Evolutionary conservation across 2,113 vertebrate species (phyloP).

Genomic region (Varanus komodoensis): DNA sequence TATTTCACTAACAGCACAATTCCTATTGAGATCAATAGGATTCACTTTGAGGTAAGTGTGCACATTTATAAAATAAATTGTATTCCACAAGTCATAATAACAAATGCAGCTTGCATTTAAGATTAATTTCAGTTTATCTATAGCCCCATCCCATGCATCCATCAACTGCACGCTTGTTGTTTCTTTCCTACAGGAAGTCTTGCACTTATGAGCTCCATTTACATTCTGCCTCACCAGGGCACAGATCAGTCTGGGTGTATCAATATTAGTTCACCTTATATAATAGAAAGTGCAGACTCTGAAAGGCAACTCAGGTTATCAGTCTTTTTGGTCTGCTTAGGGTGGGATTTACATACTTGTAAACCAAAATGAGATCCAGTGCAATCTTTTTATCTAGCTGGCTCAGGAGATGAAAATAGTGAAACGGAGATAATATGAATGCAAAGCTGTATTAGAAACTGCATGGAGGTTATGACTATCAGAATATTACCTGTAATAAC

Average conservation of each 20-base stretch:
- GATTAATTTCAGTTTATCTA: not conserved
- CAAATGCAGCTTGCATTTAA: not conserved
- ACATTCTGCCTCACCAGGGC: not conserved
- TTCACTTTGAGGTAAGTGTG: not conserved
- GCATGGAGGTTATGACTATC: not conserved
- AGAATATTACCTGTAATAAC: not conserved
- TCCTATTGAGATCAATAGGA: not conserved
- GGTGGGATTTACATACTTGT: not conserved
- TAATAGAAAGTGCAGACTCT: not conserved
- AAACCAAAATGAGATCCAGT: not conserved
- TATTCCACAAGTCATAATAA: not conserved
- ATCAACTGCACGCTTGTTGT: not conserved
- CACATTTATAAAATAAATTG: not conserved
- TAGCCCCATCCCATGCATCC: not conserved
- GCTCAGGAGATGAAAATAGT: not conserved
- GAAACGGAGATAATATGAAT: not conserved
- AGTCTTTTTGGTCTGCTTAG: not conserved
- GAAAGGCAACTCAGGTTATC: not conserved
- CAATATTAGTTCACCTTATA: not conserved
- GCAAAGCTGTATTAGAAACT: not conserved
- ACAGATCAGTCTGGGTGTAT: not conserved
- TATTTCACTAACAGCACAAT: not conserved
- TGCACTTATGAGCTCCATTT: not conserved
- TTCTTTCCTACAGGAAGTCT: not conserved
- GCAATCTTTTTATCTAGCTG: not conserved